Base-by-base conservation (phyloP, 2,888 invertebrate genomes). In the Melikaiella ostensackeni region DNA sequence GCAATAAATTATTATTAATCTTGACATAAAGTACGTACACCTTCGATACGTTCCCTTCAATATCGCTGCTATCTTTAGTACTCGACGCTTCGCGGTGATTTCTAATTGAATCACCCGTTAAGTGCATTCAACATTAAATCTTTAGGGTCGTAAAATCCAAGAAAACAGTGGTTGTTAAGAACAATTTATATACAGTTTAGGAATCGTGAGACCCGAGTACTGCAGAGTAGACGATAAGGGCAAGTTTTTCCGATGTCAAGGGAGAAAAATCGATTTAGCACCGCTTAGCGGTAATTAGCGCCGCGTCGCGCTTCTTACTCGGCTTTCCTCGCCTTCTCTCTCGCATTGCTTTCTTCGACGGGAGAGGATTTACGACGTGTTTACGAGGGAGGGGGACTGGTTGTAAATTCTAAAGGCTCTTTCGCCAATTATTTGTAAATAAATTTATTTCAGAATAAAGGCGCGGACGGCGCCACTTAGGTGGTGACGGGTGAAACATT, bases 91-190 rank as follows among this genome's bases (percentile, higher is more conserved):
- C 62, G 73, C 46, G 76, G 77, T 79, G 77, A 83, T 81, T 84
- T 85, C 83, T 82, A 84, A 85, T 87, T 83, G 77, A 83, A 85
- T 85, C 84, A 81, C 77, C 50, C 79, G 81, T 82, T 83, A 83
- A 85, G 85, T 79, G 83, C 82, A 82, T 80, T 80, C 79, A 77
- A 78, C 83, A 78, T 84, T 80, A 80, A 84, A 84, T 81, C 81
- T 81, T 79, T 59, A 59, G 76, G 61, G 76, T 73, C 73, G 79
- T 81, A 77, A 78, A 81, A 80, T 76, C 77, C 70, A 78, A 79
- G 77, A 79, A 78, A 74, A 75, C 77, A 77, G 78, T 75, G 77
- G 75, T 77, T 8, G 50, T 50, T 77, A 76, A 70, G 74, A 77
- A 82, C 82, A 80, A 83, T 86, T 83, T 84, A 81, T 81, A 80